Evolutionary conservation across 1,140 invertebrate genomes (phyloP).

Genomic region (Leptinotarsa texana): DNA sequence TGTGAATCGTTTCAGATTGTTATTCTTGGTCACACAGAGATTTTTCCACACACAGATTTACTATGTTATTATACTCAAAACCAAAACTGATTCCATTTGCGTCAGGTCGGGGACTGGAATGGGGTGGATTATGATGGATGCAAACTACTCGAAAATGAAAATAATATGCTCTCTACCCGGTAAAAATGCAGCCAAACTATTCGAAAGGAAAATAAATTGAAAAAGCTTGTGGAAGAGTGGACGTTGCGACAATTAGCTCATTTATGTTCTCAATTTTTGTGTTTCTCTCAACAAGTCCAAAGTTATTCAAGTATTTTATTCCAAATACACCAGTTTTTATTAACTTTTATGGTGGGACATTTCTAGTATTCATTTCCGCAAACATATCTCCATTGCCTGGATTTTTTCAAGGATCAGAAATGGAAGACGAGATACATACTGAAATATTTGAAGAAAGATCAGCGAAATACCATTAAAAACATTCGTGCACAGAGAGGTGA

Average conservation of each 20-base stretch:
- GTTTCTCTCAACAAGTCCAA: no score
- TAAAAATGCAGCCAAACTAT: slow-evolving; percentile 48
- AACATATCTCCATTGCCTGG: no score
- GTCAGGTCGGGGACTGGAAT: slow-evolving; percentile 27
- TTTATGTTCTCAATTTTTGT: background rate
- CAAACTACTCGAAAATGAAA: background rate
- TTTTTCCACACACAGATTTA: slow-evolving; percentile 39
- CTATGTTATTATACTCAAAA: slow-evolving; percentile 47
- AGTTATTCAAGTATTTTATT: no score
- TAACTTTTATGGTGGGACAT: no score
- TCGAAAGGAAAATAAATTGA: slow-evolving; percentile 27
- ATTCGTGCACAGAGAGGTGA: no score
- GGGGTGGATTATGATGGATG: slow-evolving; percentile 7
- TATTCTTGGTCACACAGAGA: background rate
- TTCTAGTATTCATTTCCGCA: no score
- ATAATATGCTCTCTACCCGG: slow-evolving; percentile 68
- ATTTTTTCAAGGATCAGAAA: no score
- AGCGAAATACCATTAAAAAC: no score
- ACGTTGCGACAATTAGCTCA: background rate
- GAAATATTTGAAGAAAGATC: no score
- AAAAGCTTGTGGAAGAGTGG: slow-evolving; percentile 29
- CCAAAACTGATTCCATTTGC: slow-evolving; percentile 43
- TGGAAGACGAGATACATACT: no score
- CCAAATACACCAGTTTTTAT: no score
- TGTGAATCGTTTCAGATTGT: background rate